phyloP scores from a whole-genome alignment of 2,113 vertebrate species.

The Aix galericulata region DNA sequence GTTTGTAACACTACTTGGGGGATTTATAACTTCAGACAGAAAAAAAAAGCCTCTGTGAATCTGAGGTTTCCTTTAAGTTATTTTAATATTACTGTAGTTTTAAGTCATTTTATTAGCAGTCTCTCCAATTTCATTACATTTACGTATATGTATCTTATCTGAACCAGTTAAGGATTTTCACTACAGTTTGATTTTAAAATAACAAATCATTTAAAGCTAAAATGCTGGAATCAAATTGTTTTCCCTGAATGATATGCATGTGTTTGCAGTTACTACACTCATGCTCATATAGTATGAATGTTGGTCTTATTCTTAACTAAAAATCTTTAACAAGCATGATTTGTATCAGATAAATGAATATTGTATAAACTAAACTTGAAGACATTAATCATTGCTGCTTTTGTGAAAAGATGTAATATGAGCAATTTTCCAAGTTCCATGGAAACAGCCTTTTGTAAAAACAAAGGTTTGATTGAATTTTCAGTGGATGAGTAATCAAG shows the following conservation, averaged over 20 bases:
- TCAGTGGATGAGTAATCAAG: slow-evolving; percentile 34
- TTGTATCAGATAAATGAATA: slow-evolving; percentile 37
- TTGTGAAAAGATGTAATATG: slow-evolving; percentile 12
- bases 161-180: slow-evolving; percentile 80
- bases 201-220: slow-evolving; percentile 23
- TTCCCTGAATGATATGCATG: slow-evolving; percentile 53
- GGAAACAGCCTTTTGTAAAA: slow-evolving; percentile 66
- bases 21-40: slow-evolving; percentile 66
- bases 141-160: slow-evolving; percentile 46
- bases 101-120: slow-evolving; percentile 64
- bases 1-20: slow-evolving; percentile 82
- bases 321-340: slow-evolving; percentile 67
- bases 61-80: slow-evolving; percentile 74
- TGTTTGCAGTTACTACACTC: slow-evolving; percentile 49
- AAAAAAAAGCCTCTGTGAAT: slow-evolving; percentile 65
- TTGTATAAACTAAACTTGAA: slow-evolving; percentile 40
- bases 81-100: slow-evolving; percentile 71
- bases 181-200: slow-evolving; percentile 74
- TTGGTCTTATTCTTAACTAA: slow-evolving; percentile 40
- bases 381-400: slow-evolving; percentile 53
- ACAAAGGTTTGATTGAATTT: slow-evolving; percentile 44
- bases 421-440: slow-evolving; percentile 68
- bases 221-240: slow-evolving; percentile 38
- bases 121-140: slow-evolving; percentile 64
- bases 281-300: slow-evolving; percentile 37